Evolutionary conservation across 1,140 invertebrate species (phyloP).

Genomic region (Nixonia krombeini): DNA sequence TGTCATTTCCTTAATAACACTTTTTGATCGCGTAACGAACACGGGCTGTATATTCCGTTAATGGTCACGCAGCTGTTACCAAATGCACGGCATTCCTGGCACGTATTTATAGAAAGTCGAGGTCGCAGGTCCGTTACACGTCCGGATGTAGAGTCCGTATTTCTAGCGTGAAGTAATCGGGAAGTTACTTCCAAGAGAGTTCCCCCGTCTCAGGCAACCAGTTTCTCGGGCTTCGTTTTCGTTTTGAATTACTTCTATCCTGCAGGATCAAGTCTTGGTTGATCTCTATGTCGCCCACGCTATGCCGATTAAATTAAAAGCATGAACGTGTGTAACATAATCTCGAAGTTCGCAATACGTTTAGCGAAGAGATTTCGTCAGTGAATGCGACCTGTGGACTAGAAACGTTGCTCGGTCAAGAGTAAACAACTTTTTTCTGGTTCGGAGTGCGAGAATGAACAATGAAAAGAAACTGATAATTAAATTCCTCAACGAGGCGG

Average conservation of each 20-base stretch:
- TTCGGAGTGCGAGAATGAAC: too few species aligned
- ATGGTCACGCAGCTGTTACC: constrained; percentile 12
- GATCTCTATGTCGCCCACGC: too few species aligned
- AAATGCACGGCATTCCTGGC: constrained; percentile 22
- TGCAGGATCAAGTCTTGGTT: too few species aligned
- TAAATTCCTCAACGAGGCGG: too few species aligned
- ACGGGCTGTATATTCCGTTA: constrained; percentile 2
- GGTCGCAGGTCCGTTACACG: constrained; percentile 24
- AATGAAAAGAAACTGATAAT: too few species aligned
- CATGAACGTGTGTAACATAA: too few species aligned
- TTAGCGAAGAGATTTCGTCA: too few species aligned
- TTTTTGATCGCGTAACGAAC: constrained; percentile 17
- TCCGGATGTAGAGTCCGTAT: constrained; percentile 27
- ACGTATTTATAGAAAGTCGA: constrained; percentile 36
- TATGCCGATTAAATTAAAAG: too few species aligned
- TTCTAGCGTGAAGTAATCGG: constrained; percentile 27
- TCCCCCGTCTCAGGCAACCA: background rate
- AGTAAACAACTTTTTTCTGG: too few species aligned
- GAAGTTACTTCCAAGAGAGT: constrained; percentile 26
- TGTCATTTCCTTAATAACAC: constrained; percentile 6
- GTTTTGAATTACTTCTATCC: constrained; percentile 25
- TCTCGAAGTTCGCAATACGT: too few species aligned
- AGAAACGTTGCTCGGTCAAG: too few species aligned
- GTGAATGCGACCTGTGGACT: too few species aligned
- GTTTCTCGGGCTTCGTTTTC: constrained; percentile 23